Conservation (phyloP, 2,888 invertebrate species). For the Chymomyza fuscimana region DNA sequence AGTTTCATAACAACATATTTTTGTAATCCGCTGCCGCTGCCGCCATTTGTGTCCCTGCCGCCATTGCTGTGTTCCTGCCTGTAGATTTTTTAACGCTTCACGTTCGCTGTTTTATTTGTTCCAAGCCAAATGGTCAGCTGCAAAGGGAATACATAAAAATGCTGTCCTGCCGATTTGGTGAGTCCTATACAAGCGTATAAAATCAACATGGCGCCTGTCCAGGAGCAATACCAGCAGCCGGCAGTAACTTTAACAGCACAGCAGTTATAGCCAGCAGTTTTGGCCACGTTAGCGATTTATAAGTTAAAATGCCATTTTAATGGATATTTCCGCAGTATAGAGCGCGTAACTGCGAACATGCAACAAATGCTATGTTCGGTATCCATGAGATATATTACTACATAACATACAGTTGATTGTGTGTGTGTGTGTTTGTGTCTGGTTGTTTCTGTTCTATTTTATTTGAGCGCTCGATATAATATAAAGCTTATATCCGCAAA, state of each 20-base stretch:
- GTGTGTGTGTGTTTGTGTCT: neutral
- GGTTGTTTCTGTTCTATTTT: neutral
- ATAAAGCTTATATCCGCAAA: neutral
- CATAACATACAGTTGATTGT: neutral
- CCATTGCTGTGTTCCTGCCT: constrained; percentile 5
- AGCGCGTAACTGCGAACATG: neutral
- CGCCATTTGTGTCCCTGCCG: constrained; percentile 30
- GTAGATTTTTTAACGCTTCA: constrained; percentile 16
- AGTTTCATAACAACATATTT: constrained; percentile 54
- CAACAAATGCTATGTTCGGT: neutral
- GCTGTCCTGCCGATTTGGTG: constrained; percentile 4
- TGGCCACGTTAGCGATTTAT: constrained; percentile 59
- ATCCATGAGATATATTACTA: neutral
- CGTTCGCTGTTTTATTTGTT: constrained; percentile 40
- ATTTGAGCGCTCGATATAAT: neutral
- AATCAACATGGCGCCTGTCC: constrained; percentile 17
- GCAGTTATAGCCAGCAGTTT: constrained; percentile 27
- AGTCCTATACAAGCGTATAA: constrained; percentile 19
- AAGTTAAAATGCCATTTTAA: constrained; percentile 70
- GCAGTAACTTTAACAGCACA: constrained; percentile 17
- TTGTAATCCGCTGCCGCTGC: constrained; percentile 45
- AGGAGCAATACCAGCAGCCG: constrained; percentile 1
- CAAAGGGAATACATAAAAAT: constrained; percentile 12
- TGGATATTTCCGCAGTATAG: constrained; percentile 65
- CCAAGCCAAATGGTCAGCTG: constrained; percentile 45